Evolutionary conservation across 2,113 vertebrate species (phyloP), one percentile per base, ranked within the genome.

Genomic region (Sinosuthora webbiana): DNA sequence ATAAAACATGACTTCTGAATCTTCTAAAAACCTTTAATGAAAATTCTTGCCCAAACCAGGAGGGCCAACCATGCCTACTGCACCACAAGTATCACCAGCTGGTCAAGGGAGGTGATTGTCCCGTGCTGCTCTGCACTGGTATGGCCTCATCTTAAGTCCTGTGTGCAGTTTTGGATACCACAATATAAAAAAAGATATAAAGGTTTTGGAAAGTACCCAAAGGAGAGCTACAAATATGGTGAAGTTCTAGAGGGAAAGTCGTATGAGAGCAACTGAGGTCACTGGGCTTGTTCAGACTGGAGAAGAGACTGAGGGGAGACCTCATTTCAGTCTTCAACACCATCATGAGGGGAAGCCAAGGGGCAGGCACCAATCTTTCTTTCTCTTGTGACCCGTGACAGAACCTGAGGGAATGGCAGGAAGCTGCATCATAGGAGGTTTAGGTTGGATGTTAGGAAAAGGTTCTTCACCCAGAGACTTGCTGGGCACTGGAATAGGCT

Each of bases 51-150:
- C 47, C 56, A 52, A 52, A 37, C 7, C 11, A 68, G 37, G 33
- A 68, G 15, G 53, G 27, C 14, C 22, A 52, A 15, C 22, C 63
- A 28, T 44, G 18, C 14, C 33, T 37, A 2, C 11, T 31, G 37
- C 37, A 50, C 9, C 5, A 7, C 31, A 87, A 52, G 37, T 35
- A 59, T 5, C 0, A 0, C 25, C 44, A 76, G 52, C 35, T 2
- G 2, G 21, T 35, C 31, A 68, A 52, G 21, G 53, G 22, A 69
- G 22, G 18, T 14, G 45, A 59, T 33, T 60, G 63, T 69, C 27
- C 12, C 0, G 0, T 37, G 33, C 45, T 60, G 39, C 27, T 60
- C 28, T 60, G 45, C 18, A 19, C 27, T 33, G 15, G 27, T 37
- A 67, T 3, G 10, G 33, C 22, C 45, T 68, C 37, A 60, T 12